Evolutionary conservation across 2,888 invertebrate genomes (phyloP).

Genomic region (Molanna angustata): DNA sequence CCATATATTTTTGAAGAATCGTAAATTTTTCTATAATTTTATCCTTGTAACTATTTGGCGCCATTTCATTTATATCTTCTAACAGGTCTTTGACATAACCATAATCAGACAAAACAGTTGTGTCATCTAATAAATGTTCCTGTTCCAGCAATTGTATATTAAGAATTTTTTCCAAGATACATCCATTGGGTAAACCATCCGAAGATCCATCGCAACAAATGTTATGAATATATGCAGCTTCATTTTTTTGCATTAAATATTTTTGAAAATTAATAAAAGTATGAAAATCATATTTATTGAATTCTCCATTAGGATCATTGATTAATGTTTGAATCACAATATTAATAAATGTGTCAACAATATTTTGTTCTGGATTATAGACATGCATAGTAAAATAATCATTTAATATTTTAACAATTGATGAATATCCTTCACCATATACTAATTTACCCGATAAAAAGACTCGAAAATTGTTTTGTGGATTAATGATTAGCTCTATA

Average conservation of each 20-base stretch:
- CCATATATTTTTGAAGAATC: slow-evolving; percentile 43
- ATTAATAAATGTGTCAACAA: slow-evolving; percentile 16
- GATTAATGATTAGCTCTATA: slow-evolving; percentile 50
- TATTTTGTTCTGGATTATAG: background rate
- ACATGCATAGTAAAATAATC: slow-evolving; percentile 33
- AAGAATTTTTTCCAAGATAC: slow-evolving; percentile 27
- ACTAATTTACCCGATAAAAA: slow-evolving; percentile 48
- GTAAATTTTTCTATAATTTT: slow-evolving; percentile 2
- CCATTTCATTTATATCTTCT: background rate
- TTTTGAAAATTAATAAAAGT: background rate
- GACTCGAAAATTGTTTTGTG: slow-evolving; percentile 64
- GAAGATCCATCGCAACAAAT: slow-evolving; percentile 18
- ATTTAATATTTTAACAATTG: slow-evolving; percentile 35
- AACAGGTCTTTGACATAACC: slow-evolving; percentile 24
- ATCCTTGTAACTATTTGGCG: too few species aligned
- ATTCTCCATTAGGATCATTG: background rate
- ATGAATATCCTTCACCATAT: slow-evolving; percentile 40
- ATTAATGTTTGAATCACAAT: slow-evolving; percentile 15
- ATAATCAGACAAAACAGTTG: slow-evolving; percentile 17
- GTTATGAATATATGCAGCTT: too few species aligned
- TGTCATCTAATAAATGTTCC: slow-evolving; percentile 7
- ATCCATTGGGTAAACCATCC: slow-evolving; percentile 16
- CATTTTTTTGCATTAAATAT: slow-evolving; percentile 1
- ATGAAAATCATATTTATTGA: background rate
- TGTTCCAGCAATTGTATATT: slow-evolving; percentile 24